Evolutionary conservation across 2,797 vertebrate genomes (phyloP).

Genomic region (Urocyon cinereoargenteus): DNA sequence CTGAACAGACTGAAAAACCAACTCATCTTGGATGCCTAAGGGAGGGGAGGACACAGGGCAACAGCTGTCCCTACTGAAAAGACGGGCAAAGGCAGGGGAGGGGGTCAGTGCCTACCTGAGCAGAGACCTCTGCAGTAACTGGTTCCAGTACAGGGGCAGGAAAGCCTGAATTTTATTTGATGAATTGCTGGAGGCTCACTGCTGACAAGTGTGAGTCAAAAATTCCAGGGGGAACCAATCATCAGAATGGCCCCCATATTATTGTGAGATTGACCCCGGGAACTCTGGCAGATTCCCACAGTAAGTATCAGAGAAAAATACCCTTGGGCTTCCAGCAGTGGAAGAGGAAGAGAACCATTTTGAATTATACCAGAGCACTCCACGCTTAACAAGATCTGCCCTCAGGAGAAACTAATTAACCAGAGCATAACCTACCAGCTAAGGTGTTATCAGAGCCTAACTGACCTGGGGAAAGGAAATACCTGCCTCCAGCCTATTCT

Average conservation of each 20-base stretch:
- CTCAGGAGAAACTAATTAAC: conserved; percentile 3
- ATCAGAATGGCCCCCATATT: background rate
- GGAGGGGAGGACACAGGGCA: background rate
- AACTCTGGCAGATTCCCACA: background rate
- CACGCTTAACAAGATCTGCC: background rate
- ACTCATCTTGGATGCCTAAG: background rate
- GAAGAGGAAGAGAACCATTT: background rate
- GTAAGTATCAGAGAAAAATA: background rate
- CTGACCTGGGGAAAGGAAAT: background rate
- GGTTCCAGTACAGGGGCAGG: rapidly evolving
- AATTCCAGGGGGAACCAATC: background rate
- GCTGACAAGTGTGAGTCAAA: background rate
- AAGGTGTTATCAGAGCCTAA: background rate
- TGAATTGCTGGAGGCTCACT: background rate
- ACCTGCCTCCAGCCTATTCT: background rate
- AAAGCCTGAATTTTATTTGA: background rate
- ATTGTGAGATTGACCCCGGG: background rate
- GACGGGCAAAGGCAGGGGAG: background rate
- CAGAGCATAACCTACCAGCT: background rate
- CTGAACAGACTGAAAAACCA: background rate
- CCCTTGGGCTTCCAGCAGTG: background rate
- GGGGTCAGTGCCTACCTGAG: background rate
- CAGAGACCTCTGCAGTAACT: background rate
- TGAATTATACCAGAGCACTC: background rate
- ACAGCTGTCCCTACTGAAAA: background rate